Base-by-base conservation (phyloP, 1,140 invertebrate genomes). In the Pseudomyrmex cubaensis region DNA sequence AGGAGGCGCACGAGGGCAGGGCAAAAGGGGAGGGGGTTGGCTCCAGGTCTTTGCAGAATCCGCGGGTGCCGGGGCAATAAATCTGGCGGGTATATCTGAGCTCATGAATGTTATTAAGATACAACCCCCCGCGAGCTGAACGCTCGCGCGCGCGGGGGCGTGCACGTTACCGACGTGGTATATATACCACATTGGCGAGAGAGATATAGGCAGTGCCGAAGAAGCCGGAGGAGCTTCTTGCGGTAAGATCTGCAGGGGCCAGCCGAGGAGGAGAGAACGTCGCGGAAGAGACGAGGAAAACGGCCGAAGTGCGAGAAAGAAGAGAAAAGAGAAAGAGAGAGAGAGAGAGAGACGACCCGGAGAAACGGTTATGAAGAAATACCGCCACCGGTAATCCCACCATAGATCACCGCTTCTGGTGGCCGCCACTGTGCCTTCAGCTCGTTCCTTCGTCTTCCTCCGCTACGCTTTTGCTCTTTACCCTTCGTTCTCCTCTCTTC, bases 61-160 rank as follows among this genome's bases (percentile, higher is more conserved):
- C 91, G 87, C 90, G 89, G 91, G 90, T 93, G 92, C 92, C 85
- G 87, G 83, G 89, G 93, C 90, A 94, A 94, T 94, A 94, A 94
- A 94, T 94, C 92, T 94, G 89, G 89, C 91, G 92, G 91, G 93
- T 94, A 94, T 94, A 93, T 94, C 94, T 94, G 92, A 94, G 93
- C 94, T 94, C 94, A 94, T 94, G 94, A 94, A 94, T 94, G 94
- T 94, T 94, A 94, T 94, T 94, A 94, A 94, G 94, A 94, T 94
- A 94, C 94, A 94, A 94, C 92, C 92, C 92, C 92, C 91, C 92
- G 87, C 91, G 91, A 90, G 91, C 86, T 90, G 89, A 88, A 67
- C 86, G 89, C 85, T 86, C 63, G 77, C 85, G 87, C 57, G 82
- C 76, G 62, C 66, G 61, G 85, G 57, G 85, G 87, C 84, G 82